Percentiles rank a stretch among this genome's conserved stretches.
Conservation (phyloP, 2,113 vertebrate species). For the Panthera tigris region DNA sequence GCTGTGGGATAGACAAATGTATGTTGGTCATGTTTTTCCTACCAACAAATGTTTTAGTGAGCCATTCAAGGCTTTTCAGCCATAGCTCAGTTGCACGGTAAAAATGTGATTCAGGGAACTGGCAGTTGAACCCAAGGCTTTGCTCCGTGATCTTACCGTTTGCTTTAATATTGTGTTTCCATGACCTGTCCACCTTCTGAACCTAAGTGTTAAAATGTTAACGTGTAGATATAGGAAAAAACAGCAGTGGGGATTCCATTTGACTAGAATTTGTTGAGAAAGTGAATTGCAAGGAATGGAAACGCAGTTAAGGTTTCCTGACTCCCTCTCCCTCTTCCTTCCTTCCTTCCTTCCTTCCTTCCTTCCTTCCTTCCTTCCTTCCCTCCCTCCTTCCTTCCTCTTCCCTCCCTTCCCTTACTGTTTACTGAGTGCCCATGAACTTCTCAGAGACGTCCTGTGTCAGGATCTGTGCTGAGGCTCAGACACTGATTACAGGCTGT, state of each 20-base stretch:
- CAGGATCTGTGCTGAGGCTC: neutral
- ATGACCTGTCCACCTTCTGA: neutral
- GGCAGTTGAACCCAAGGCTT: neutral
- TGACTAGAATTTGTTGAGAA: neutral
- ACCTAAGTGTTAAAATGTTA: neutral
- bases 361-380: fast-evolving
- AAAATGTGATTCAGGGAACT: neutral
- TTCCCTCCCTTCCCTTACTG: no score
- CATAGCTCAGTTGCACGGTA: neutral
- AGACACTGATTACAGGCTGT: no score
- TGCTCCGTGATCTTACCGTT: neutral
- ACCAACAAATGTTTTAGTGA: neutral
- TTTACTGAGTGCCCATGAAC: neutral
- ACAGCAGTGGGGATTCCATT: neutral
- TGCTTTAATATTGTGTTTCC: neutral
- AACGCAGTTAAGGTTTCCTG: neutral
- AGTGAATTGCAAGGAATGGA: neutral
- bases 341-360: no score
- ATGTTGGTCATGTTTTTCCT: neutral
- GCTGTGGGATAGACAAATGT: neutral
- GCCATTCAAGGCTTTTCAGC: neutral
- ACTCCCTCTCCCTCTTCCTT: neutral
- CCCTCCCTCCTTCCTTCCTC: neutral
- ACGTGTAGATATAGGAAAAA: neutral
- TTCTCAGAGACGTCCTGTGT: neutral